Evolutionary conservation across 2,797 vertebrate genomes (phyloP).

Genomic region (Muscicapa striata): DNA sequence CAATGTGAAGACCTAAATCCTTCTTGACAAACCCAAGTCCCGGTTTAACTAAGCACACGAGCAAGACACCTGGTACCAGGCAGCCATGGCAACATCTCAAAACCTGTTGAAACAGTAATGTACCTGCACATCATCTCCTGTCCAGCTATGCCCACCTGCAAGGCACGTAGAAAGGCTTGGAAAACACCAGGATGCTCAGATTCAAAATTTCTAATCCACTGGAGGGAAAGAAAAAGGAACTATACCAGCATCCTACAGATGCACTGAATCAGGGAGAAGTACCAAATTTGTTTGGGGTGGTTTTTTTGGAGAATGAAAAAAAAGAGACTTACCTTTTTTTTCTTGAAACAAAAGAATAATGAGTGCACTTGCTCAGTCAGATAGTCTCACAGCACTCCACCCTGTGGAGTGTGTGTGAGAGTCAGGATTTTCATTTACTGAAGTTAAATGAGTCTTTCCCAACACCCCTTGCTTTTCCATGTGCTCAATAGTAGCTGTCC

Average conservation of each 20-base stretch:
- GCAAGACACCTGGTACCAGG: background rate
- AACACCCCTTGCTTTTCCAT: background rate
- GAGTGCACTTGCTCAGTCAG: background rate
- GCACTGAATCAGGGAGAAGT: background rate
- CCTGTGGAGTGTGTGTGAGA: too few species aligned
- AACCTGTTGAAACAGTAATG: background rate
- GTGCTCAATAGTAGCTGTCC: background rate
- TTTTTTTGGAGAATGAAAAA: background rate
- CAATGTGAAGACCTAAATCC: background rate
- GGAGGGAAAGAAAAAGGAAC: background rate
- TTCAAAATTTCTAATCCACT: background rate
- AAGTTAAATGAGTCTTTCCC: background rate
- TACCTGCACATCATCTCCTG: background rate
- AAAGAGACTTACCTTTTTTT: background rate
- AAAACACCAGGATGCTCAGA: background rate
- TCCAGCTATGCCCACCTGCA: background rate
- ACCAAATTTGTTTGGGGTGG: background rate
- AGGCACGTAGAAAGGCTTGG: background rate
- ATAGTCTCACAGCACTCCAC: background rate
- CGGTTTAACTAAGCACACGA: background rate
- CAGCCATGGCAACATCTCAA: background rate
- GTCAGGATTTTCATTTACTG: background rate
- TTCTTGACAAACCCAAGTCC: background rate
- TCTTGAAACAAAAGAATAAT: background rate
- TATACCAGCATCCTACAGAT: background rate